Conservation (phyloP, 2,888 invertebrate species). For the Pinctada fucata region DNA sequence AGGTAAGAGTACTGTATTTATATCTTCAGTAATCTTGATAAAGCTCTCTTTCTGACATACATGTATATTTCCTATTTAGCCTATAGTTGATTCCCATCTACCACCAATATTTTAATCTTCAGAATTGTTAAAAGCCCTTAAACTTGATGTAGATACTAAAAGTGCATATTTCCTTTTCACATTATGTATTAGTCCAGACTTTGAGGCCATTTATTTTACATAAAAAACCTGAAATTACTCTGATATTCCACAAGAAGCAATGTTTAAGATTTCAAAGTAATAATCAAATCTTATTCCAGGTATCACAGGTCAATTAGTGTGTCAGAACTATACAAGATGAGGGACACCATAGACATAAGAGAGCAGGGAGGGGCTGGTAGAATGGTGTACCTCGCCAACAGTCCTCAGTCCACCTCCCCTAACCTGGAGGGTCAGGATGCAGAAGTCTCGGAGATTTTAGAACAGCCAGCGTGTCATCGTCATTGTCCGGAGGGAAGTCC, state of each 20-base stretch:
- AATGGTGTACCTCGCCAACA: conserved; percentile 81
- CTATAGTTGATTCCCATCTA: too few relatives aligned
- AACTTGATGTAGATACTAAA: too few relatives aligned
- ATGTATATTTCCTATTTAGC: too few relatives aligned
- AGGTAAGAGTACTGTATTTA: conserved; percentile 76
- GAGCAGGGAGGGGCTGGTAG: conserved; percentile 82
- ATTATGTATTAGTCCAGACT: too few relatives aligned
- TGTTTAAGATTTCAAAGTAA: too few relatives aligned
- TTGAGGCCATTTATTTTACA: too few relatives aligned
- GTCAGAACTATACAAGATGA: conserved; percentile 80
- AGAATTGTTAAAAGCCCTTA: too few relatives aligned
- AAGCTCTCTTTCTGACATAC: too few relatives aligned
- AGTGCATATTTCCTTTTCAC: too few relatives aligned
- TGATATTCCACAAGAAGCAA: too few relatives aligned
- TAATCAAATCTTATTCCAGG: conserved; percentile 49
- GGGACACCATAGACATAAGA: conserved; percentile 87
- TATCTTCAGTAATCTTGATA: background rate
- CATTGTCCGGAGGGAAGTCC: conserved; percentile 81
- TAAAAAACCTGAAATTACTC: too few relatives aligned
- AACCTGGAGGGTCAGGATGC: conserved; percentile 19
- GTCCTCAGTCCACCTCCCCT: background rate
- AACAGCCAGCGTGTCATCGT: conserved; percentile 82
- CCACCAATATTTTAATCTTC: too few relatives aligned
- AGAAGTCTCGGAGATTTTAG: conserved; percentile 57
- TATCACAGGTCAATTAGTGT: conserved; percentile 82